Base-by-base conservation (phyloP, 1,140 invertebrate genomes). In the Hypsibius dujardini region DNA sequence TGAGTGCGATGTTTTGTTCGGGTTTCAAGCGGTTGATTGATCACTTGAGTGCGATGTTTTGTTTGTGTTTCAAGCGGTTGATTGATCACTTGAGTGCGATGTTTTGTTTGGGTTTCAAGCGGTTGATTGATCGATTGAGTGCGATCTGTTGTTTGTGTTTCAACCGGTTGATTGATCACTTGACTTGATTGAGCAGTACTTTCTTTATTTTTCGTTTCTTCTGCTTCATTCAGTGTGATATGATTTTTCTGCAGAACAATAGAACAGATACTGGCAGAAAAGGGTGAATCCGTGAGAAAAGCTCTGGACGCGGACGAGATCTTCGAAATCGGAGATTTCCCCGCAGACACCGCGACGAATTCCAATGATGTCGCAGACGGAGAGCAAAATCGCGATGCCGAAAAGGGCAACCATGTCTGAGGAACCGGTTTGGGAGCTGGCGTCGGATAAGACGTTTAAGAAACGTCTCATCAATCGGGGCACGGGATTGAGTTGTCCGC, bases 261-360 rank as follows among this genome's bases (percentile, higher is more conserved):
- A 75, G 90, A 93, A 81, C 85, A 87, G 71, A 87, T 91, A 46
- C 81, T 93, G 74, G 85, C 84, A 59, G 83, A 85, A 72, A 91
- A 89, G 77, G 90, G 90, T n/a, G 89, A 93, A 82, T 82, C 77
- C 40, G 87, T 90, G 75, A 77, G 71, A 84, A 81, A 76, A 79
- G 71, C 71, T 59, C 42, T 62, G 45, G 73, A 74, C 46, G 47
- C 45, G 46, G 28, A 47, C 69, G 62, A 56, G 71, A 28, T 28
- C 67, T 60, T 40, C 67, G 67, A 67, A 59, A 45, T 67, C 42
- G 62, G 42, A 12, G 62, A 67, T 42, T 67, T 67, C 42, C 62
- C 62, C 7, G 12, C 62, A 7, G 62, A 67, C 3, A n/a, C n/a
- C 7, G 7, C 50, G 50, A 7, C n/a, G n/a, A 56, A 56, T 28